Evolutionary conservation across 2,888 invertebrate species (phyloP), one percentile per base, ranked within the genome.

Genomic region (Conistra vaccinii): DNA sequence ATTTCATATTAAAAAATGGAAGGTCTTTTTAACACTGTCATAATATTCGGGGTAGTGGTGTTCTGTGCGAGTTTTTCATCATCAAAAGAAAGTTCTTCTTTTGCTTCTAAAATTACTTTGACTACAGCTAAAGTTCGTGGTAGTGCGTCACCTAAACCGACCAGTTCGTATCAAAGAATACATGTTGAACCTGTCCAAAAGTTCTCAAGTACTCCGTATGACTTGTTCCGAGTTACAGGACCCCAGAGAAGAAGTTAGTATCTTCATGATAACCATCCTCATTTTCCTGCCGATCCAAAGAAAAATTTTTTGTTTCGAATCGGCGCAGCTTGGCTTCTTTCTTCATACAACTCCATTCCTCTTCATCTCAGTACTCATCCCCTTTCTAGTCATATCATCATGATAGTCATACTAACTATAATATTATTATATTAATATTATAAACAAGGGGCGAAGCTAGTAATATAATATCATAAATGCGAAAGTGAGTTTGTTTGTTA

Each of bases 141-240:
- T 2, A 81, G 66, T 70, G 85, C 78, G 5, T 89, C 87, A 20
- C 88, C 90, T 10, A 91, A 89, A 61, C 92, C 92, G 1, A 91
- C 89, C 1, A 83, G 84, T 5, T 65, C 86, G 51, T 75, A 85
- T 53, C 84, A 85, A 73, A 88, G 89, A 69, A 89, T 90, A 39
- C 74, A 86, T 35, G 85, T 90, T 3, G 80, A 87, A 32, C 76
- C 67, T 48, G 71, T 72, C n/a, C 69, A 69, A 57, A 68, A 12
- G 7, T 5, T 57, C 20, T 70, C 61, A 39, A 85, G 61, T 20
- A 79, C 83, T n/a, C 80, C 88, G 0, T 23, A 86, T 23, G 89
- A 89, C 51, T 77, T 90, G 45, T 88, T 91, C 39, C 74, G 67
- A 17, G 70, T 73, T 3, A 73, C 42, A 29, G 74, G 73, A 29